Percentiles rank a stretch among this genome's conserved stretches.
phyloP scores from a whole-genome alignment of 2,888 invertebrate genomes.

The Rotaria magnacalcarata region DNA sequence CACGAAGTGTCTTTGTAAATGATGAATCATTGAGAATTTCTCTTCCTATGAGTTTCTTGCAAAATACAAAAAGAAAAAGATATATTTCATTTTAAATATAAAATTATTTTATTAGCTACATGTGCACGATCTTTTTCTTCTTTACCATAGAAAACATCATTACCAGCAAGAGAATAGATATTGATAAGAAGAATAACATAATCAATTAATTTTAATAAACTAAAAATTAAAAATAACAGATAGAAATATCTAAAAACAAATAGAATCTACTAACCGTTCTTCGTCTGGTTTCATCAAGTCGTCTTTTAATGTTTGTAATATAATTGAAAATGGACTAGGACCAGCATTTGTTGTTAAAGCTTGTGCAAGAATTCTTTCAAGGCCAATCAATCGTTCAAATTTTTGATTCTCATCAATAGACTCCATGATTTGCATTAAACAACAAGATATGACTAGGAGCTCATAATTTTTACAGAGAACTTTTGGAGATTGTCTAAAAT shows the following conservation, averaged over 20 bases:
- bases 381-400: not conserved
- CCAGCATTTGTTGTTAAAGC: constrained; percentile 2
- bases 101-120: not conserved
- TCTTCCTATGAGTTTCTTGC: not conserved
- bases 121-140: constrained; percentile 37
- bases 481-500: not conserved
- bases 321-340: constrained; percentile 9
- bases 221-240: not conserved
- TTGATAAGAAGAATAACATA: not conserved
- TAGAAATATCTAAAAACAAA: not conserved
- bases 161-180: constrained; percentile 22
- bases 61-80: not conserved
- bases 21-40: not conserved
- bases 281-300: not conserved
- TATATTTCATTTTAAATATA: not conserved
- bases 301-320: not conserved
- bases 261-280: not conserved
- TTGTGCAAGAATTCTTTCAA: constrained; percentile 16
- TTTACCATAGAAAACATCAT: constrained; percentile 28
- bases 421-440: constrained; percentile 5
- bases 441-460: not conserved
- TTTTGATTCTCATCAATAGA: not conserved
- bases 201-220: not conserved
- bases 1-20: not conserved
- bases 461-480: not conserved